These are phyloP conservation scores for Stenoptilia bipunctidactyla DNA, from an alignment of 2,888 invertebrate species.

Conservation along the genomic window DNA sequence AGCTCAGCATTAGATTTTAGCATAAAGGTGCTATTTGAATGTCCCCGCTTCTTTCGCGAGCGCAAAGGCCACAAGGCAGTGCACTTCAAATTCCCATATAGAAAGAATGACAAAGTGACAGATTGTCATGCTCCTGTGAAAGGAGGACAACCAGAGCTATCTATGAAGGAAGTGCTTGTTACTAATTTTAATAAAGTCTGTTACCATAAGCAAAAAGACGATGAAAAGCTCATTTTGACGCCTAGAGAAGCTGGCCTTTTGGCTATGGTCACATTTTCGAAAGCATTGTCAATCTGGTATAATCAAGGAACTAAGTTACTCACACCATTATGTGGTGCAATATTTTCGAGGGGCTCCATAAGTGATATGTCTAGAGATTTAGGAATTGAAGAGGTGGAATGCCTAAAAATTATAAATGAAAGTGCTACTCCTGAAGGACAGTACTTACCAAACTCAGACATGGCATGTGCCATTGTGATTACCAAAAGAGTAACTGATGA, in stretches of 20 bases:
- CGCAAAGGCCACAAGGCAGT: constrained; percentile 2
- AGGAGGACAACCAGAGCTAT: not conserved
- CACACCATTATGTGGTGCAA: not conserved
- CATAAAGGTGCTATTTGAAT: constrained; percentile 2
- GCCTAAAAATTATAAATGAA: not conserved
- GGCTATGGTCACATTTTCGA: too few relatives aligned
- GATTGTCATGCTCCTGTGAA: too few relatives aligned
- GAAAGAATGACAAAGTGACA: too few relatives aligned
- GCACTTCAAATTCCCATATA: not conserved
- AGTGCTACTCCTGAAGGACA: constrained; percentile 2
- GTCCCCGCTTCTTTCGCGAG: not conserved
- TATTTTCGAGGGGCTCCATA: constrained; percentile 1
- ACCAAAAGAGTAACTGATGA: too few relatives aligned
- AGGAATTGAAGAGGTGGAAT: not conserved
- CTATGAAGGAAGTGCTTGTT: not conserved
- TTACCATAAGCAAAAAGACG: not conserved
- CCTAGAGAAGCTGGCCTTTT: not conserved
- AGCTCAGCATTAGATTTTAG: not conserved
- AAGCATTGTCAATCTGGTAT: too few relatives aligned
- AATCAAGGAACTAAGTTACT: not conserved
- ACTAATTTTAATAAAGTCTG: constrained; percentile 1
- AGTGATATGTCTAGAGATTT: not conserved
- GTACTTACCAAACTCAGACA: not conserved
- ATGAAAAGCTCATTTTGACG: not conserved
- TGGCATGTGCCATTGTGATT: constrained; percentile 3